A percentile compares a stretch with the other conserved stretches of the same genome.
These are phyloP conservation scores for Euphonia xanthogaster DNA, from an alignment of 2,797 vertebrate species.

Conservation along the genomic window DNA sequence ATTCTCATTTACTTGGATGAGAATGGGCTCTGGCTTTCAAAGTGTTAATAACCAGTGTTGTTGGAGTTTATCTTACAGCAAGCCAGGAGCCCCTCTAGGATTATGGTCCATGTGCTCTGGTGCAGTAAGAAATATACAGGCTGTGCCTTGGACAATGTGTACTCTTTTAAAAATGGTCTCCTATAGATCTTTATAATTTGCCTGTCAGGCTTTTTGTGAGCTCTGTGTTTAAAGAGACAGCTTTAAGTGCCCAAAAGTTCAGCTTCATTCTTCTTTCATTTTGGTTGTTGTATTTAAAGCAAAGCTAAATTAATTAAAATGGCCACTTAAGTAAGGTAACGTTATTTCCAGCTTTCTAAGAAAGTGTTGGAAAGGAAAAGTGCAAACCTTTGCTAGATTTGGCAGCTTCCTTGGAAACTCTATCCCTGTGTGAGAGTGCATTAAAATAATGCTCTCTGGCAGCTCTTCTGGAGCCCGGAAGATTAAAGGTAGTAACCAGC, in stretches of 20 bases:
- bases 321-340: background rate
- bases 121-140: background rate
- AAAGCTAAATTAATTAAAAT: slow-evolving; percentile 13
- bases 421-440: background rate
- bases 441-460: slow-evolving; percentile 40
- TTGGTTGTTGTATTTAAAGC: background rate
- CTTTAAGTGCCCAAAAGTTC: background rate
- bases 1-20: background rate
- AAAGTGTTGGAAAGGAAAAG: slow-evolving; percentile 19
- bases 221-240: background rate
- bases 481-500: slow-evolving; percentile 18
- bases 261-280: background rate
- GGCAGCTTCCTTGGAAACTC: slow-evolving; percentile 43
- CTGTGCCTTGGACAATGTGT: background rate
- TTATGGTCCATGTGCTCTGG: background rate
- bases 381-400: slow-evolving; percentile 4
- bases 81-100: background rate
- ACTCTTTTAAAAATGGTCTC: background rate
- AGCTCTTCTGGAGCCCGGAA: slow-evolving; percentile 33
- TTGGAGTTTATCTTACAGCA: background rate
- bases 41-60: background rate
- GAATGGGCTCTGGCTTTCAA: background rate
- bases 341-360: slow-evolving; percentile 53
- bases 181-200: background rate
- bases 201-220: background rate